Percentiles rank a stretch among this genome's conserved stretches.
Conservation (phyloP, 2,113 vertebrate genomes). For the Cochlearius cochlearius region DNA sequence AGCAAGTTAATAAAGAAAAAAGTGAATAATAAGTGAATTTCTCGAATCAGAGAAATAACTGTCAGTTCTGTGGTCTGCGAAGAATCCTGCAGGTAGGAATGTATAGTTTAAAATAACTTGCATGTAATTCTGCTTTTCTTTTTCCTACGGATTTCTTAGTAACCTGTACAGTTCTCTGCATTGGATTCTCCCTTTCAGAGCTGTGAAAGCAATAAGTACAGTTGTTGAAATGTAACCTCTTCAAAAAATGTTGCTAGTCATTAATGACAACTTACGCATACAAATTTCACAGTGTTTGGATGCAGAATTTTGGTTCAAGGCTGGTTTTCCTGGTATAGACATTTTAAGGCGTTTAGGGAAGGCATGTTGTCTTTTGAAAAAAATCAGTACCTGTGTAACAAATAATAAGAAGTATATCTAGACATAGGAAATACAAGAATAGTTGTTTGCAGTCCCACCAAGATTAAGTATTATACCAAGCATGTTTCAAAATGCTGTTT, state of each 20-base stretch:
- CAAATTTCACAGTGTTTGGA: not conserved
- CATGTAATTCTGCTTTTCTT: not conserved
- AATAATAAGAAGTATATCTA: not conserved
- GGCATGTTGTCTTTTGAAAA: not conserved
- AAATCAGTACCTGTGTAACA: not conserved
- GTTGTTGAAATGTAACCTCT: not conserved
- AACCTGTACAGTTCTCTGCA: not conserved
- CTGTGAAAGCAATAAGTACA: not conserved
- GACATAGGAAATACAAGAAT: not conserved
- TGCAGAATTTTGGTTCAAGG: not conserved
- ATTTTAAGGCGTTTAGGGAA: not conserved
- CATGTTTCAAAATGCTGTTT: not conserved
- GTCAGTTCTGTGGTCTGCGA: not conserved
- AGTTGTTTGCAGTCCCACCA: not conserved
- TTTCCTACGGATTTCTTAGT: not conserved
- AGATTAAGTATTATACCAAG: not conserved
- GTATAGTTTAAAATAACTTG: not conserved
- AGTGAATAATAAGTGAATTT: not conserved
- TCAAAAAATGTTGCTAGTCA: not conserved
- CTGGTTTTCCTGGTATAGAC: not conserved
- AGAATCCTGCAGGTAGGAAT: not conserved
- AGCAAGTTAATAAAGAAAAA: not conserved
- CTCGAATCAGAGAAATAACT: not conserved
- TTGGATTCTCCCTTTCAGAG: not conserved
- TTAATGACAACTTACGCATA: not conserved